Evolutionary conservation across 2,888 invertebrate species (phyloP).

Genomic region (Hyposoter didymator): DNA sequence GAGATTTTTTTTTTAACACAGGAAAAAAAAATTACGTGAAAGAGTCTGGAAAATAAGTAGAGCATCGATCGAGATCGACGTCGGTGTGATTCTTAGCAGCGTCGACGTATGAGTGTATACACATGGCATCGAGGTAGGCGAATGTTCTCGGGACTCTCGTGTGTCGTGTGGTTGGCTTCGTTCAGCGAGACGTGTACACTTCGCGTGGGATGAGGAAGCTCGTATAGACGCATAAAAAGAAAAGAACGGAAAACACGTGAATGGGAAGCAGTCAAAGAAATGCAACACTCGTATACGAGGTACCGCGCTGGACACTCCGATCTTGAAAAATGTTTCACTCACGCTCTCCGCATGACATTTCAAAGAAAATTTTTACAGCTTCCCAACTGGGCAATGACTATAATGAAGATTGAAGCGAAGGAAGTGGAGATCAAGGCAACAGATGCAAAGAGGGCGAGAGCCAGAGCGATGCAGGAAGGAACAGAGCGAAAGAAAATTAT

Average conservation of each 20-base stretch:
- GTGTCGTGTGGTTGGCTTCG: conserved; percentile 41
- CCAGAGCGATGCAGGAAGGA: neutral
- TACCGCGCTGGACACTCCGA: conserved; percentile 73
- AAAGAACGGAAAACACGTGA: conserved; percentile 35
- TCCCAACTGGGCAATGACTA: conserved; percentile 8
- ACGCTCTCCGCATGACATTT: neutral
- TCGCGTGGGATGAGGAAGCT: conserved; percentile 33
- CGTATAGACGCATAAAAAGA: conserved; percentile 29
- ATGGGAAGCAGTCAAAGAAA: conserved; percentile 29
- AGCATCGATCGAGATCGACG: neutral
- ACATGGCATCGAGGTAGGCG: conserved; percentile 33
- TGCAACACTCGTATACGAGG: conserved; percentile 45
- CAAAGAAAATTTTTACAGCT: conserved; percentile 46
- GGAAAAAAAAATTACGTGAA: neutral
- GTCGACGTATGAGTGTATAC: neutral
- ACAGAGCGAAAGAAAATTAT: neutral
- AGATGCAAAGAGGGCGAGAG: neutral
- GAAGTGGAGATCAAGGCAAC: conserved; percentile 28
- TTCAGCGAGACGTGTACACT: conserved; percentile 37
- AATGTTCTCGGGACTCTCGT: conserved; percentile 20
- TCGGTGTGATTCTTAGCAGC: neutral
- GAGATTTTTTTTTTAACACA: neutral
- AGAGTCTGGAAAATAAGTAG: neutral
- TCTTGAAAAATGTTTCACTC: conserved; percentile 71
- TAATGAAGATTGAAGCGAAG: conserved; percentile 59